Evolutionary conservation across 2,888 invertebrate genomes (phyloP).

Genomic region (Amiota communis): DNA sequence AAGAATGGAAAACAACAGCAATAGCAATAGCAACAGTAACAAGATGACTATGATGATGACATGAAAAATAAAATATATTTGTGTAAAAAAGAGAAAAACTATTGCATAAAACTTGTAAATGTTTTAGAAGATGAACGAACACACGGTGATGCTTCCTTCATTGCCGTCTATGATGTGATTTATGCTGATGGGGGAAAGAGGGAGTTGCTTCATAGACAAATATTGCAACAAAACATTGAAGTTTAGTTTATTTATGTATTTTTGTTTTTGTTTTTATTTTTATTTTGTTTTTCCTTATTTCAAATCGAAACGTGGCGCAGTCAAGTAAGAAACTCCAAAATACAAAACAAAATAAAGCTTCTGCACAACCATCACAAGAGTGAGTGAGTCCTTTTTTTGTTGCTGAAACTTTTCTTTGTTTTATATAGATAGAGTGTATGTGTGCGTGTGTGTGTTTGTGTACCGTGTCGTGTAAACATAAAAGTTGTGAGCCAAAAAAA

Average conservation of each 20-base stretch:
- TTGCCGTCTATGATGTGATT: no score
- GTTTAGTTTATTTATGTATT: not conserved
- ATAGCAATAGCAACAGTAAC: no score
- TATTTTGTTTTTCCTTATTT: not conserved
- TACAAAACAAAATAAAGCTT: no score
- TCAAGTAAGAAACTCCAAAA: no score
- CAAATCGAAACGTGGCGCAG: no score
- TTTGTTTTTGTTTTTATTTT: no score
- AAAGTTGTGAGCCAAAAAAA: constrained; percentile 60
- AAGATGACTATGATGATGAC: constrained; percentile 16
- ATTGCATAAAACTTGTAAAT: constrained; percentile 37
- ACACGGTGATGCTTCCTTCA: no score
- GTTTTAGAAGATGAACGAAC: constrained; percentile 6
- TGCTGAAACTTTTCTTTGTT: no score
- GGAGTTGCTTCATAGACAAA: constrained; percentile 14
- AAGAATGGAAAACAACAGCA: constrained; percentile 28
- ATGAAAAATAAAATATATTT: no score
- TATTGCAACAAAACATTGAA: constrained; percentile 25
- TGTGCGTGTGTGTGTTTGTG: constrained; percentile 16
- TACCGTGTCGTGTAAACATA: constrained; percentile 57
- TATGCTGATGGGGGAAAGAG: not conserved
- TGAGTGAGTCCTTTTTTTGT: no score
- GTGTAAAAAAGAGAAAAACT: constrained; percentile 55
- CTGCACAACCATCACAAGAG: no score
- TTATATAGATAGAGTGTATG: not conserved